Evolutionary conservation across 2,113 vertebrate species (phyloP), one percentile per base, ranked within the genome.

Genomic region (Burhinus oedicnemus): DNA sequence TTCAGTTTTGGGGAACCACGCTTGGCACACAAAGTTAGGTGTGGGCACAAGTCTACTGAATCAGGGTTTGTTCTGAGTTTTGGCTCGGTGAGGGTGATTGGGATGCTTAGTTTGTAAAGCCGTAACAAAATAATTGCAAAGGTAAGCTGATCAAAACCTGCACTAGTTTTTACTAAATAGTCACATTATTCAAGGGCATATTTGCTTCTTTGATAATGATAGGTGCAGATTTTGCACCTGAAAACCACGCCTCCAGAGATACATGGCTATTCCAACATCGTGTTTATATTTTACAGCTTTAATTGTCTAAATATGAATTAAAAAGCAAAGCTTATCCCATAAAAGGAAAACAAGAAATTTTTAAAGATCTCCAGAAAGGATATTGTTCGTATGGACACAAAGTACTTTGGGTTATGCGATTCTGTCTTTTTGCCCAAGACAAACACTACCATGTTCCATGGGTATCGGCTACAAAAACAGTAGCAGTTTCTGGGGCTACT

Each of bases 1-100:
- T 83, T 29, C 12, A 5, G 7, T 38, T 30, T 7, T 1, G 3
- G 34, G 1, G 2, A 52, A 23, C 57, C 20, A 16, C 0, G 0
- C 15, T 42, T 36, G 45, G 51, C 7, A 12, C 11, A 13, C 12
- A 26, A 32, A 77, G 34, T 20, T 20, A 45, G 5, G 8, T 11
- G 29, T 62, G 20, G 34, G 34, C 74, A 54, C 38, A 61, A 60
- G 29, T 17, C 66, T 51, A 11, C 21, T 34, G 45, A 72, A 38
- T 65, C 22, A 83, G n/a, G 22, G 7, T 0, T 36, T 57, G 26
- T 15, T 42, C 23, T 0, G 1, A 25, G 6, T 55, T 85, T 80
- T 70, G 25, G 72, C 25, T 89, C 1, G 0, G 29, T 52, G 34
- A 75, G 12, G 15, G 25, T 23, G 13, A 36, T 22, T 54, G 52